phyloP scores from a whole-genome alignment of 2,888 invertebrate species.

The Zaprionus obscuricornis region DNA sequence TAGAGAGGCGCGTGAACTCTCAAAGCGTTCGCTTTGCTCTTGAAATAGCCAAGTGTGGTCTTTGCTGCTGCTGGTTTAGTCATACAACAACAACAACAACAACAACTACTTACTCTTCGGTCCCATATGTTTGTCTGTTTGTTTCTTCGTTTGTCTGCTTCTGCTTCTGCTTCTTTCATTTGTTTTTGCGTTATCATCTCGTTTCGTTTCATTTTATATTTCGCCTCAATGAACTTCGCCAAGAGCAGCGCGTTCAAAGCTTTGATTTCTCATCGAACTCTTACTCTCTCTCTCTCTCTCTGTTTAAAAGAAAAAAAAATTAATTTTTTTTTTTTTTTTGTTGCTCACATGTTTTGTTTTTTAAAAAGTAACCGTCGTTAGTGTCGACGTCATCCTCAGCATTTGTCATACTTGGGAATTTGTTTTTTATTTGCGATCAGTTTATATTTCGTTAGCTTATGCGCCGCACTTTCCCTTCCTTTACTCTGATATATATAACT shows the following conservation, averaged over 20 bases:
- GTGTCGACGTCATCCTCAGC: slow-evolving; percentile 19
- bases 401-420: too few relatives aligned
- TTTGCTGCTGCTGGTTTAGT: background rate
- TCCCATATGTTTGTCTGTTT: slow-evolving; percentile 9
- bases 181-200: slow-evolving; percentile 14
- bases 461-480: slow-evolving; percentile 3
- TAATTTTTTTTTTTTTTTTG: slow-evolving; percentile 10
- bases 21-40: slow-evolving; percentile 65
- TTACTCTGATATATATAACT: slow-evolving; percentile 1
- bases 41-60: slow-evolving; percentile 66
- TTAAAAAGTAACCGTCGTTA: slow-evolving; percentile 53
- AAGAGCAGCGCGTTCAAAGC: slow-evolving; percentile 17
- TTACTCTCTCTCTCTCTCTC: too few relatives aligned
- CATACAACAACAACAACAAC: too few relatives aligned
- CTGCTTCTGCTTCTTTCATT: background rate
- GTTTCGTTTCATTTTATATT: slow-evolving; percentile 26
- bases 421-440: too few relatives aligned
- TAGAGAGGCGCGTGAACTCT: slow-evolving; percentile 35
- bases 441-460: too few relatives aligned
- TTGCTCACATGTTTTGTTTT: background rate
- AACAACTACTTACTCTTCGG: too few relatives aligned
- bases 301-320: slow-evolving; percentile 16
- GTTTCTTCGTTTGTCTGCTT: background rate
- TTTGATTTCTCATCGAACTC: slow-evolving; percentile 44
- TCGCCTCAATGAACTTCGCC: slow-evolving; percentile 47